phyloP scores from a whole-genome alignment of 2,888 invertebrate genomes.

The Ypsolopha scabrella region DNA sequence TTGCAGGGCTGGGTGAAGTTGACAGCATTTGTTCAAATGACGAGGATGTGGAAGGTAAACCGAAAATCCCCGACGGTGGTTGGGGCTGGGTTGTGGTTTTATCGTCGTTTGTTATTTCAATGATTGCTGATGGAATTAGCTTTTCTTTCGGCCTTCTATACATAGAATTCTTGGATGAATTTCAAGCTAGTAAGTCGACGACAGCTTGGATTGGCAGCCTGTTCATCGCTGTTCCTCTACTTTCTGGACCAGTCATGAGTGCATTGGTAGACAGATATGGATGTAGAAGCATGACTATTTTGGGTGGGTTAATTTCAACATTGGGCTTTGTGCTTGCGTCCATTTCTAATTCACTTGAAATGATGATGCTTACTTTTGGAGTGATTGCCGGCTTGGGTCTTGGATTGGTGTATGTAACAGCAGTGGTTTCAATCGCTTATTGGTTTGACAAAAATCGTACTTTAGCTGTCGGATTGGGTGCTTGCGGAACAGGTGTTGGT shows the following conservation, averaged over 20 bases:
- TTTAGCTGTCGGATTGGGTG: slow-evolving; percentile 88
- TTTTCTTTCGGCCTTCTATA: slow-evolving; percentile 94
- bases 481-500: slow-evolving; percentile 90
- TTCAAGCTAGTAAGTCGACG: slow-evolving; percentile 83
- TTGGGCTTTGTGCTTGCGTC: slow-evolving; percentile 83
- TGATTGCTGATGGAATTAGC: slow-evolving; percentile 93
- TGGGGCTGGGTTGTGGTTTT: slow-evolving; percentile 93
- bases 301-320: slow-evolving; percentile 79
- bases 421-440: slow-evolving; percentile 91
- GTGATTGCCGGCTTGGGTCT: slow-evolving; percentile 86
- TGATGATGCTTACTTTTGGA: slow-evolving; percentile 88
- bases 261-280: slow-evolving; percentile 89
- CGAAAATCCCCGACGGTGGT: slow-evolving; percentile 82
- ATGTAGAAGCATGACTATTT: slow-evolving; percentile 81
- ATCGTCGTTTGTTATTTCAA: slow-evolving; percentile 86
- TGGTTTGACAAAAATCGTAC: slow-evolving; percentile 92
- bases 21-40: slow-evolving; percentile 25
- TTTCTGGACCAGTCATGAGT: slow-evolving; percentile 87
- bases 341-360: slow-evolving; percentile 77
- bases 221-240: slow-evolving; percentile 89
- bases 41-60: slow-evolving; percentile 31
- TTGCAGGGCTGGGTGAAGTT: slow-evolving; percentile 27
- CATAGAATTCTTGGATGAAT: slow-evolving; percentile 84
- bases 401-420: slow-evolving; percentile 88
- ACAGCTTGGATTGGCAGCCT: slow-evolving; percentile 93